Evolutionary conservation across 2,113 vertebrate genomes (phyloP), one percentile per base, ranked within the genome.

Genomic region (Bungarus multicinctus): DNA sequence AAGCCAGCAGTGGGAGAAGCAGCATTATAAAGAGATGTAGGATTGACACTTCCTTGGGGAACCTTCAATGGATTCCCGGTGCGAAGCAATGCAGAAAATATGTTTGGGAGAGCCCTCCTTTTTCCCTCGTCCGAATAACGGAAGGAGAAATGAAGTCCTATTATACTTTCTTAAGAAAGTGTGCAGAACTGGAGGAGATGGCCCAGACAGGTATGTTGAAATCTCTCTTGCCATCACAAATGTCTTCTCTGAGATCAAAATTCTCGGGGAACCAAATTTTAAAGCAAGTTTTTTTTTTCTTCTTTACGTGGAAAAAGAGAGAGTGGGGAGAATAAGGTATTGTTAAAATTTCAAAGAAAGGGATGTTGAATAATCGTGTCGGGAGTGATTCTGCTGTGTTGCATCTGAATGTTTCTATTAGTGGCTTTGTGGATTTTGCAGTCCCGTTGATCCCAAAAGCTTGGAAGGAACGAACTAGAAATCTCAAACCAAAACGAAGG

Each of bases 121-220:
- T 97, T 93, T 97, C 97, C 45, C 94, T 96, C 22, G 96, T 98
- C 91, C 97, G 98, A 93, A 99, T 99, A 95, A 98, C 98, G 12
- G 97, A 97, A 54, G 98, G 97, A 27, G 99, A 99, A 97, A 99
- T 99, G 98, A 97, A 98, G 96, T 98, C 98, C 16, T 99, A 98
- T 20, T 97, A 98, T 94, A 97, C 93, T 94, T 98, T 99, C 95
- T 95, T 99, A 91, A 97, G 94, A 95, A 97, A 96, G 93, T 99
- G 99, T 95, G 27, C 96, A 95, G 96, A 96, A 60, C 96, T 98
- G 47, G 97, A 97, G 90, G 89, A n/a, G n/a, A 92, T 96, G 93
- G 93, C 95, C n/a, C 91, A 90, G 85, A 96, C 96, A 98, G 98
- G 98, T 99, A 99, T 12, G 98, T 97, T 20, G 14, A 57, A 39